phyloP scores from a whole-genome alignment of 2,113 vertebrate genomes.

The Scopus umbretta region DNA sequence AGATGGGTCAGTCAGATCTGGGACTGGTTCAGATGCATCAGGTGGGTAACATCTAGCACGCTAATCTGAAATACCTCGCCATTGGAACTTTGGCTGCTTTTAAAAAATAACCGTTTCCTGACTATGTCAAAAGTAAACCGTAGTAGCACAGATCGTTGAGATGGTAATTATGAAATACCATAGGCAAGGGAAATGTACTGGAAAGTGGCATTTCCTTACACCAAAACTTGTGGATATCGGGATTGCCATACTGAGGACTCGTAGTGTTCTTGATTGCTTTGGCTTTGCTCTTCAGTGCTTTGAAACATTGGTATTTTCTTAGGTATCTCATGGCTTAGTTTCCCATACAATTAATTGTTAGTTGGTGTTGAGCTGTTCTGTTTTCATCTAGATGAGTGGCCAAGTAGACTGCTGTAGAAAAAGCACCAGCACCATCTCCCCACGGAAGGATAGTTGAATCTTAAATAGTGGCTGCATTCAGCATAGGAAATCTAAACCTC shows the following conservation, averaged over 20 bases:
- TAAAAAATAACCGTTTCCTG: not conserved
- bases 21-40: slow-evolving; percentile 88
- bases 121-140: not conserved
- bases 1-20: slow-evolving; percentile 88
- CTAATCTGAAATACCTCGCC: not conserved
- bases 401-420: not conserved
- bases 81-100: not conserved
- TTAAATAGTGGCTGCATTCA: not conserved
- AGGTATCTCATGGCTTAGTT: not conserved
- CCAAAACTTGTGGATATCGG: not conserved
- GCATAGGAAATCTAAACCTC: not conserved
- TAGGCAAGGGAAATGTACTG: not conserved
- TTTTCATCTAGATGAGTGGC: not conserved
- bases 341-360: rapidly evolving
- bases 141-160: not conserved
- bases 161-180: not conserved
- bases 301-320: not conserved
- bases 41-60: slow-evolving; percentile 67
- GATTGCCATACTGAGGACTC: not conserved
- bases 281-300: not conserved
- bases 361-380: not conserved
- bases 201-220: not conserved
- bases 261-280: not conserved
- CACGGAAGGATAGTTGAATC: not conserved
- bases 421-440: not conserved